Evolutionary conservation across 2,113 vertebrate genomes (phyloP).

Genomic region (Ascaphus truei): DNA sequence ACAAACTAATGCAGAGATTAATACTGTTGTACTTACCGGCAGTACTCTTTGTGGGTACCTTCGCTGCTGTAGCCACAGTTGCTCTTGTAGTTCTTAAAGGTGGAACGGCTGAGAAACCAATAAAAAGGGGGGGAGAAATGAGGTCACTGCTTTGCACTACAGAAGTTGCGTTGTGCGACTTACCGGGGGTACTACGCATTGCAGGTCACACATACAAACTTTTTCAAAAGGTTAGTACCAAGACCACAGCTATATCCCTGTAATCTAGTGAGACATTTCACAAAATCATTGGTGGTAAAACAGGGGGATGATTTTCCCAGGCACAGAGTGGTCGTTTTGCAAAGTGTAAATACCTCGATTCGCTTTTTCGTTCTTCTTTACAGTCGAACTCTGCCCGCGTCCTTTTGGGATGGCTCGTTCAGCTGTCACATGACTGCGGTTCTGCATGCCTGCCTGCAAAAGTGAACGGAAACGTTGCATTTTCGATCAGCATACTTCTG

Average conservation of each 20-base stretch:
- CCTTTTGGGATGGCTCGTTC: neutral
- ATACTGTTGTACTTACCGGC: slow-evolving; percentile 34
- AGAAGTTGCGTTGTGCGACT: no score
- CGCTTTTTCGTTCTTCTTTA: slow-evolving; percentile 46
- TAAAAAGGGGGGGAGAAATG: neutral
- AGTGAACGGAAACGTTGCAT: neutral
- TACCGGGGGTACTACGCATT: no score
- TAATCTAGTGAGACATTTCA: no score
- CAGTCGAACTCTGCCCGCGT: slow-evolving; percentile 42
- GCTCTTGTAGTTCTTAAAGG: slow-evolving; percentile 55
- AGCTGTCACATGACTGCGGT: neutral
- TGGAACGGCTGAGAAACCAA: slow-evolving; percentile 34
- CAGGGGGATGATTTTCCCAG: no score
- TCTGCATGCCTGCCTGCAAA: neutral
- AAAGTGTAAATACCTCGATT: slow-evolving; percentile 61
- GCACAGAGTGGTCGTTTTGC: no score
- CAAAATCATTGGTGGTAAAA: no score
- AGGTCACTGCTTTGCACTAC: neutral
- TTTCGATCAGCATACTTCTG: neutral
- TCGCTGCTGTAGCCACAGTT: slow-evolving; percentile 39
- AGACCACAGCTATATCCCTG: no score
- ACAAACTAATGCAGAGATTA: no score
- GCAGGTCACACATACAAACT: no score
- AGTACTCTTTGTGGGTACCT: neutral
- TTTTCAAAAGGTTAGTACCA: no score